Evolutionary conservation across 2,113 vertebrate genomes (phyloP).

Genomic region (Neoarius graeffei): DNA sequence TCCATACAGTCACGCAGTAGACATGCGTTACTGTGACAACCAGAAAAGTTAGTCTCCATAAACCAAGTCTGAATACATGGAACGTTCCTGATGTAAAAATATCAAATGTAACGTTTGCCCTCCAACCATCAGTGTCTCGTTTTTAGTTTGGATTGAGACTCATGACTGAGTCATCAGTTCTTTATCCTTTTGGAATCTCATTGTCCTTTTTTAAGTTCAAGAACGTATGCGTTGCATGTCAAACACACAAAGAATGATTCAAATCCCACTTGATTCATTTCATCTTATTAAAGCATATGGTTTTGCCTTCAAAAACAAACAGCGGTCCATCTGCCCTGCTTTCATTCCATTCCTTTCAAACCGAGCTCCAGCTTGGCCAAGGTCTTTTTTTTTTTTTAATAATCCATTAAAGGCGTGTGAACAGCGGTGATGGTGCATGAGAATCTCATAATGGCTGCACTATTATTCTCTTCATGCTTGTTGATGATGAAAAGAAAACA

Average conservation of each 20-base stretch:
- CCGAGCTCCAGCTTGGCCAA: background rate
- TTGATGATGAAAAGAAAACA: background rate
- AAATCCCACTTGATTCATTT: constrained; percentile 17
- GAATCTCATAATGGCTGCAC: background rate
- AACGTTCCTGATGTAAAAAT: background rate
- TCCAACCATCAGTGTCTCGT: no score
- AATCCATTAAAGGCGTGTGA: background rate
- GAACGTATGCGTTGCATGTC: background rate
- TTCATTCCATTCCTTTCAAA: constrained; percentile 1
- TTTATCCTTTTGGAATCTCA: background rate
- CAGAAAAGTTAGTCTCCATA: background rate
- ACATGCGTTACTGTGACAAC: no score
- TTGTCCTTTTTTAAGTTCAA: background rate
- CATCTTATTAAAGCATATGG: background rate
- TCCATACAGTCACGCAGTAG: no score
- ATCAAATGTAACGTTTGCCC: background rate
- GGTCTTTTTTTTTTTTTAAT: background rate
- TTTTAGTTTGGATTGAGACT: background rate
- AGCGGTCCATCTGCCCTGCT: constrained; percentile 28
- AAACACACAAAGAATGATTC: background rate
- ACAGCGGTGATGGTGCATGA: background rate
- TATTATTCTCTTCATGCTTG: background rate
- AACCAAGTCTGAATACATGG: background rate
- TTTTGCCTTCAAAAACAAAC: constrained; percentile 19
- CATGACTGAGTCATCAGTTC: no score